A percentile compares a stretch with the other conserved stretches of the same genome.
phyloP scores from a whole-genome alignment of 2,888 invertebrate genomes.

The Eudemis profundana region DNA sequence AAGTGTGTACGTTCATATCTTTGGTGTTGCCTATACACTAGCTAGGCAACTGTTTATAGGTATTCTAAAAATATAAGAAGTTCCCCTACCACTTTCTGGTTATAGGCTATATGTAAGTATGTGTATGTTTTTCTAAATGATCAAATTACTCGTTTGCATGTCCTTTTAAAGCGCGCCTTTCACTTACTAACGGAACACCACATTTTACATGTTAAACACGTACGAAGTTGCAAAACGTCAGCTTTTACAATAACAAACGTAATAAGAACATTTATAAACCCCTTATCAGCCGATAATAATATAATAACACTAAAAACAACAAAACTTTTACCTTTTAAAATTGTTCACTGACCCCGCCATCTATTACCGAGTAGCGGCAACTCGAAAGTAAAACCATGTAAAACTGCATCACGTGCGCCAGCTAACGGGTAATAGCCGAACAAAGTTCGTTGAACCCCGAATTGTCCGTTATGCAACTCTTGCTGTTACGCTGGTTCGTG shows the following conservation, averaged over 20 bases:
- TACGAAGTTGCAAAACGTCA: constrained; percentile 10
- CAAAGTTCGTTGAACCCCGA: constrained; percentile 74
- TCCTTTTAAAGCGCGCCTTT: constrained; percentile 20
- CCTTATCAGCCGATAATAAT: neutral
- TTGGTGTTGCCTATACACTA: too few species aligned
- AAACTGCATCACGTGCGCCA: constrained; percentile 69
- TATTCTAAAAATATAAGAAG: neutral
- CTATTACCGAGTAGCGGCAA: constrained; percentile 76
- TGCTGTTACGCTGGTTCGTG: constrained; percentile 57
- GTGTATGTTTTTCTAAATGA: neutral
- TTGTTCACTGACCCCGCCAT: constrained; percentile 60
- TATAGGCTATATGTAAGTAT: neutral
- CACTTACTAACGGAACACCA: constrained; percentile 28
- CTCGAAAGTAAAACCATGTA: constrained; percentile 77
- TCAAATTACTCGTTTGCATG: constrained; percentile 14
- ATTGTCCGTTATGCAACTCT: constrained; percentile 51
- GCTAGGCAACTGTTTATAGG: too few species aligned
- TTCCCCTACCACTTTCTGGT: constrained; percentile 3
- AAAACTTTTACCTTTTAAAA: constrained; percentile 47
- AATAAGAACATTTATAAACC: neutral
- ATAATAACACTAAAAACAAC: constrained; percentile 1
- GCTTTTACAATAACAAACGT: neutral
- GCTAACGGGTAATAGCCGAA: constrained; percentile 80
- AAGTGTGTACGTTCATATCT: too few species aligned
- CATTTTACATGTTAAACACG: constrained; percentile 1